A percentile compares a stretch with the other conserved stretches of the same genome.
Conservation (phyloP, 2,888 invertebrate species). For the Stenodema calcarata region DNA sequence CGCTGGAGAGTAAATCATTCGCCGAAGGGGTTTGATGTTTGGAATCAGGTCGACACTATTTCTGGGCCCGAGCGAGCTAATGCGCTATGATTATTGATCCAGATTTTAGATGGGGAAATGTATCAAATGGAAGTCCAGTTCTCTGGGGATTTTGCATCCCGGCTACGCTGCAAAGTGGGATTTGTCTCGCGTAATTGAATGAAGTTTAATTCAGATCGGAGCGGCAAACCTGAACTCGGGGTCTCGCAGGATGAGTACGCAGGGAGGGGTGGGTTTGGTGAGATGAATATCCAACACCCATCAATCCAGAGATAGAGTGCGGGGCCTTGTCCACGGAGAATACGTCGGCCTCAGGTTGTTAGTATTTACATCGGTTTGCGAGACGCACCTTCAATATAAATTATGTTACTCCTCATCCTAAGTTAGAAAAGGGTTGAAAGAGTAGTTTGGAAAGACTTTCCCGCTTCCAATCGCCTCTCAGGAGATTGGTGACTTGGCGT, state of each 20-base stretch:
- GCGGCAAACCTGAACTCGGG: too few species aligned
- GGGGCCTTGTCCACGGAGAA: too few species aligned
- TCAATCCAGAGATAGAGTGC: not conserved
- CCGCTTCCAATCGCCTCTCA: too few species aligned
- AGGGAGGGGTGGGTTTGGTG: not conserved
- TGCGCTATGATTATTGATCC: not conserved
- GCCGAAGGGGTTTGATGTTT: not conserved
- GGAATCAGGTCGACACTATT: not conserved
- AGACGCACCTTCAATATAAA: too few species aligned
- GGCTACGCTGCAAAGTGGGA: not conserved
- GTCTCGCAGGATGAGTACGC: not conserved
- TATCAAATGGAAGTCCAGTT: not conserved
- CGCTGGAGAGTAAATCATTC: not conserved
- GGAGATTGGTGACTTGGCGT: too few species aligned
- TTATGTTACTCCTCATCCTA: too few species aligned
- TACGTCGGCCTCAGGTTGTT: too few species aligned
- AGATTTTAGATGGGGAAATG: not conserved
- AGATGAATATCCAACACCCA: not conserved
- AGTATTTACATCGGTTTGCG: too few species aligned
- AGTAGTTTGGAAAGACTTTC: too few species aligned
- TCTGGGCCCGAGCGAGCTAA: not conserved
- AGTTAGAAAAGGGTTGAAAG: too few species aligned
- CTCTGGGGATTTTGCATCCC: not conserved
- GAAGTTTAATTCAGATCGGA: not conserved
- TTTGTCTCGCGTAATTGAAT: not conserved